Conservation (phyloP, 2,113 vertebrate genomes). For the Brienomyrus longianalis region DNA sequence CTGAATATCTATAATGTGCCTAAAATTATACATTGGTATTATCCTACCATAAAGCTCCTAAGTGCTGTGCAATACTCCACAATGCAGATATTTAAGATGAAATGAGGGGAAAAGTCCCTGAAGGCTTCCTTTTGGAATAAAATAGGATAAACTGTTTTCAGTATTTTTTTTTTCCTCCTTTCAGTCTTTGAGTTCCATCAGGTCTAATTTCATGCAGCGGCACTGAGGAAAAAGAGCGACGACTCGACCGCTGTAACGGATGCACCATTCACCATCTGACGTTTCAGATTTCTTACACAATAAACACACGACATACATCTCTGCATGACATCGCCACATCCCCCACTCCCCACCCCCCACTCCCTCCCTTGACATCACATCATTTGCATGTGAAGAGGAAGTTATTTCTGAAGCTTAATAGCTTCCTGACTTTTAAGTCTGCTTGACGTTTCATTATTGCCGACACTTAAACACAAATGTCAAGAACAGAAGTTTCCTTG, state of each 20-base stretch:
- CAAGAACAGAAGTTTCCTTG: not conserved
- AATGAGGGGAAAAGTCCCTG: not conserved
- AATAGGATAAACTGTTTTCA: not conserved
- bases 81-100: not conserved
- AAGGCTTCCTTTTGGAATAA: not conserved
- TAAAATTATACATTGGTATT: not conserved
- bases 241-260: not conserved
- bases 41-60: not conserved
- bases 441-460: constrained; percentile 9
- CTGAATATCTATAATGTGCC: not conserved
- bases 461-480: constrained; percentile 1
- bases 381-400: constrained; percentile 11
- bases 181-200: not conserved
- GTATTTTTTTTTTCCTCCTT: not conserved
- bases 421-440: not conserved
- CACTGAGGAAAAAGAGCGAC: not conserved
- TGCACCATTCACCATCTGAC: not conserved
- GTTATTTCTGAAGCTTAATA: constrained; percentile 6
- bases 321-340: not conserved
- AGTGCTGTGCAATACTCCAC: too few species aligned
- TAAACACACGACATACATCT: not conserved
- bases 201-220: not conserved
- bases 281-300: not conserved
- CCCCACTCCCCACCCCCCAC: too few species aligned
- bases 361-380: not conserved